Base-by-base conservation (phyloP, 2,888 invertebrate genomes). In the Temnothorax ravouxi region DNA sequence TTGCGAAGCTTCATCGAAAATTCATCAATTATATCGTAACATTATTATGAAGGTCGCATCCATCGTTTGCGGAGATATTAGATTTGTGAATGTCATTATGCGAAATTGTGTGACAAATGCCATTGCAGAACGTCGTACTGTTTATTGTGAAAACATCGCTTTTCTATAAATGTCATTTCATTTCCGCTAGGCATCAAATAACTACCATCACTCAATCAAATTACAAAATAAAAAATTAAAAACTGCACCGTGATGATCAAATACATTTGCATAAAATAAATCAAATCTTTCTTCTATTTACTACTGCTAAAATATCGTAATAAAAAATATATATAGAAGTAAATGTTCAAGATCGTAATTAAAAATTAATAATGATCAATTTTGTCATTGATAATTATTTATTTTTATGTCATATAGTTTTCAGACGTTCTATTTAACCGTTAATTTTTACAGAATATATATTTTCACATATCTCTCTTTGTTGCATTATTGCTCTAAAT, bases 11-110 rank as follows among this genome's bases (percentile, higher is more conserved):
- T 13, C 44, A 25, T 59, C n/a, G 61, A 54, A 67, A 77, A 67
- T 77, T 77, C 54, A 67, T 67, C 69, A 77, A 77, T 69, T 77
- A 52, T 29, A n/a, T n/a, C 44, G 44, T 71, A 38, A 77, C 29
- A n/a, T 41, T 0, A 56, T 71, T 71, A 77, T 15, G 41, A 56
- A 18, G 21, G 47, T 34, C 47, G 54, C 44, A 41, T 56, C 54
- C 41, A 34, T 41, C 34, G 25, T 54, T 77, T 54, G n/a, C 52
- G 18, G 9, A 21, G 29, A 54, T 41, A 77, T 77, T 71, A 56
- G 54, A 77, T 77, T 54, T 29, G 71, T n/a, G 15, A 77, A 71
- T 15, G 71, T 69, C 6, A 54, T 69, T 71, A 56, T 44, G 54
- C 44, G 21, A 41, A 9, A 29, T 59, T 50, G 54, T 38, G 38